Conservation (phyloP, 2,113 vertebrate genomes). For the Sinosuthora webbiana region DNA sequence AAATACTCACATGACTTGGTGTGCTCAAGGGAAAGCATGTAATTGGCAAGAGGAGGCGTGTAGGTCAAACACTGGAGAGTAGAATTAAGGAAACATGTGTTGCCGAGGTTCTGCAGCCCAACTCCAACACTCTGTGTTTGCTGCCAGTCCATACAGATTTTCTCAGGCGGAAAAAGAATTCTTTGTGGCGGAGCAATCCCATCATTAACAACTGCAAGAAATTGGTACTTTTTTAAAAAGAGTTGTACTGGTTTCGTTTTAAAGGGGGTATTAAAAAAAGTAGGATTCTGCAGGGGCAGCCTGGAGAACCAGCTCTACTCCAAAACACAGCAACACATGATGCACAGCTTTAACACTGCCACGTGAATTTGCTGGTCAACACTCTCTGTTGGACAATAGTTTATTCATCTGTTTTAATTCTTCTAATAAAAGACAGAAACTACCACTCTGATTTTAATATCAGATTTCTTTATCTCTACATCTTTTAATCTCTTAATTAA, state of each 20-base stretch:
- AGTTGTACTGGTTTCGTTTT: neutral
- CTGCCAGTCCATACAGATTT: constrained; percentile 91
- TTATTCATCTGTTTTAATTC: neutral
- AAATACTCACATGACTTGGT: constrained; percentile 87
- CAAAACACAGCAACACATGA: neutral
- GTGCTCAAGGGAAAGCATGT: constrained; percentile 94
- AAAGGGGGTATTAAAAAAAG: neutral
- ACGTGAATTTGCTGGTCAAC: neutral
- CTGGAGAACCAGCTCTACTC: neutral
- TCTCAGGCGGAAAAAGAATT: constrained; percentile 91
- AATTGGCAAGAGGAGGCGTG: constrained; percentile 91
- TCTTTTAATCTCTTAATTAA: neutral
- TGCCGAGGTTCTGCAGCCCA: constrained; percentile 95
- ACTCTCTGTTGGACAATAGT: neutral
- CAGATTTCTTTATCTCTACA: neutral
- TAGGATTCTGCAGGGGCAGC: neutral
- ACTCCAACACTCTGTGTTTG: constrained; percentile 89
- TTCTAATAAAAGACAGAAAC: neutral
- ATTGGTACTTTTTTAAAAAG: neutral
- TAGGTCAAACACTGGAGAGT: constrained; percentile 96
- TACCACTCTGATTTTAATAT: neutral
- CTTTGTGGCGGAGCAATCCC: constrained; percentile 90
- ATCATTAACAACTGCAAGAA: constrained; percentile 78
- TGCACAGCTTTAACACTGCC: neutral
- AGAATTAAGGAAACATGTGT: constrained; percentile 95